Conservation (phyloP, 1,140 invertebrate species). For the Brachionus rotundiformis region DNA sequence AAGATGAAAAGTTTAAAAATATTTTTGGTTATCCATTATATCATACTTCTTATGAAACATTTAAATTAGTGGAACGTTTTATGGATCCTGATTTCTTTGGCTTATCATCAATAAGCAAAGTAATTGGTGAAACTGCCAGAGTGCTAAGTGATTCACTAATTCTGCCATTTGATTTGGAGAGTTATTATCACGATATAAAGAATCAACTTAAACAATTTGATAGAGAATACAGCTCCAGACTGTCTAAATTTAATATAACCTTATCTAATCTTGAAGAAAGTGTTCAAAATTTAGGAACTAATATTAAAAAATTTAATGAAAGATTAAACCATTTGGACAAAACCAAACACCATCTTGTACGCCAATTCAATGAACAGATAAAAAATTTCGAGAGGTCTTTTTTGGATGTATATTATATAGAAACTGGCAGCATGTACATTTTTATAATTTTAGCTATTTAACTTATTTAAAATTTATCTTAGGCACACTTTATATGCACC, state of each 20-base stretch:
- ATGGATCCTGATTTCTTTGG: conserved; percentile 58
- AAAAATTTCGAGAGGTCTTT: conserved; percentile 42
- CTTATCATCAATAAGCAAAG: not conserved
- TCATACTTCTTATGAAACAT: conserved; percentile 65
- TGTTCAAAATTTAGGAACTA: conserved; percentile 9
- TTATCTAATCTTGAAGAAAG: conserved; percentile 12
- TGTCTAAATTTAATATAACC: not conserved
- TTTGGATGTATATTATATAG: not conserved
- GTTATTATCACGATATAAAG: not conserved
- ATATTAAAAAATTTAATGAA: conserved; percentile 13
- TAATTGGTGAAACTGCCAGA: not conserved
- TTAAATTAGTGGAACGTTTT: conserved; percentile 59
- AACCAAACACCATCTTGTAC: not conserved
- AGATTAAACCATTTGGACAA: not conserved
- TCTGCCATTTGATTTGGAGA: conserved; percentile 21
- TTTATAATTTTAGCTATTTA: too few relatives aligned
- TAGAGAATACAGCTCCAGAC: not conserved
- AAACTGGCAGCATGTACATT: conserved; percentile 17
- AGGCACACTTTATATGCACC: conserved; percentile 49
- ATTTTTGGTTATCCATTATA: conserved; percentile 62
- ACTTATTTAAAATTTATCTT: not conserved
- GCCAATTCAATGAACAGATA: conserved; percentile 37
- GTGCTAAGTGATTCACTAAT: not conserved
- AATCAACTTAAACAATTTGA: conserved; percentile 1
- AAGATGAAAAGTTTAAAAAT: conserved; percentile 58